Evolutionary conservation across 2,113 vertebrate genomes (phyloP).

Genomic region (Xiphophorus hellerii): DNA sequence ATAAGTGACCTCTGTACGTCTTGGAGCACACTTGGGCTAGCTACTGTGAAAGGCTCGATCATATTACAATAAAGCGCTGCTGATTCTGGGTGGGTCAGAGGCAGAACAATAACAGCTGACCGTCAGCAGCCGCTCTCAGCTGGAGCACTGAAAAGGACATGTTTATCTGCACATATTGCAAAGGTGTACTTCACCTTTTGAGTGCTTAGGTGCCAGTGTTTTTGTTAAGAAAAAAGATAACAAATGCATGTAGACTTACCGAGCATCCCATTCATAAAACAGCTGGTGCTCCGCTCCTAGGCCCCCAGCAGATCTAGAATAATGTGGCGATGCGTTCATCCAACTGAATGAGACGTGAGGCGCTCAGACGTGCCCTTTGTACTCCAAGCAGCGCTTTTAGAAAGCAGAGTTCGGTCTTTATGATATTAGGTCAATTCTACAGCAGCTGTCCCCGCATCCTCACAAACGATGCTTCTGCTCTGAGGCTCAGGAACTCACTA

Average conservation of each 20-base stretch:
- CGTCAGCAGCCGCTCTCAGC: constrained; percentile 35
- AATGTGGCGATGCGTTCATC: constrained; percentile 31
- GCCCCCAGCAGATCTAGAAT: constrained; percentile 64
- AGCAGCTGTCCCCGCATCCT: constrained; percentile 46
- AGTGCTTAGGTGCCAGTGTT: neutral
- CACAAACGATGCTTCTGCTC: constrained; percentile 36
- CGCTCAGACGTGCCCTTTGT: constrained; percentile 1
- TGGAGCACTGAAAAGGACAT: neutral
- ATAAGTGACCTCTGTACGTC: neutral
- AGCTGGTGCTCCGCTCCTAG: constrained; percentile 56
- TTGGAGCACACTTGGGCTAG: no score
- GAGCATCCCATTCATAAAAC: constrained; percentile 74
- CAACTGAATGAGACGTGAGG: neutral
- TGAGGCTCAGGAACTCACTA: constrained; percentile 38
- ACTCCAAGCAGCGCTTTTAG: neutral
- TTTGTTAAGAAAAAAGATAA: neutral
- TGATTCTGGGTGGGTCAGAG: constrained; percentile 60
- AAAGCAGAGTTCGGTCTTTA: neutral
- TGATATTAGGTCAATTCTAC: neutral
- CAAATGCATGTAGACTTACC: constrained; percentile 55
- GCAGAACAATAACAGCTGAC: constrained; percentile 67
- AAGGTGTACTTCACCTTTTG: neutral
- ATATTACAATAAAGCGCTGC: constrained; percentile 18
- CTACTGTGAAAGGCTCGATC: neutral
- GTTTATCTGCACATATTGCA: neutral